These are phyloP conservation scores for Spondyliosoma cantharus DNA, from an alignment of 2,797 vertebrate species.

Conservation along the genomic window DNA sequence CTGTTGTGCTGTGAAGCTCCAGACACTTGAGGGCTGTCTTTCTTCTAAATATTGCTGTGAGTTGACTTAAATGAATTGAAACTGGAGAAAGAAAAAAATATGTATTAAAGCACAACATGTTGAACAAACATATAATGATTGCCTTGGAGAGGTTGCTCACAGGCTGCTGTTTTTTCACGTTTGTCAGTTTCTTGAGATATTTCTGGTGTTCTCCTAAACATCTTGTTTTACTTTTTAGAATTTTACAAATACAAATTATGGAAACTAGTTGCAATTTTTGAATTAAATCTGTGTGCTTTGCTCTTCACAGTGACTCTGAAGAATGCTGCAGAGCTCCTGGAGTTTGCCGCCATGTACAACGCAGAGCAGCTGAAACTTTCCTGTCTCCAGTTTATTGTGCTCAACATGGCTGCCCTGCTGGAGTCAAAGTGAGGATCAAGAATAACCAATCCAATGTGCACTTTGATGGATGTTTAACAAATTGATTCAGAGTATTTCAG, in stretches of 20 bases:
- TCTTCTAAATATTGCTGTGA: neutral
- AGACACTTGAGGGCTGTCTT: neutral
- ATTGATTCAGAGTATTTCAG: neutral
- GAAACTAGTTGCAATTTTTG: too few relatives aligned
- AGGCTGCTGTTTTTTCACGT: neutral
- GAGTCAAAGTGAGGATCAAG: constrained; percentile 89
- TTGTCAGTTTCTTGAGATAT: neutral
- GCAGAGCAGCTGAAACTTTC: constrained; percentile 95
- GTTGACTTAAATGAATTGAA: neutral
- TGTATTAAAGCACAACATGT: neutral
- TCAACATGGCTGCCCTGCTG: constrained; percentile 94
- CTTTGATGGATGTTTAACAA: neutral
- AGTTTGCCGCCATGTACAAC: constrained; percentile 93
- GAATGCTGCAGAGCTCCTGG: constrained; percentile 93
- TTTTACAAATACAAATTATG: too few relatives aligned
- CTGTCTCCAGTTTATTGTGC: constrained; percentile 94
- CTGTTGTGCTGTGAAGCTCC: neutral
- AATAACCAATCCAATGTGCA: neutral
- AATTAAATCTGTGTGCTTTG: neutral
- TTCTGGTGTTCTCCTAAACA: neutral
- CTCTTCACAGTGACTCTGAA: constrained; percentile 92
- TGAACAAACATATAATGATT: neutral
- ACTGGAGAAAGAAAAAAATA: neutral
- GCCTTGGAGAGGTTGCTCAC: neutral
- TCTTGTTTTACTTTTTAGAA: neutral